A percentile compares a stretch with the other conserved stretches of the same genome.
Evolutionary conservation across 2,888 invertebrate species (phyloP).

Genomic region (Tetheella fluctuosa): DNA sequence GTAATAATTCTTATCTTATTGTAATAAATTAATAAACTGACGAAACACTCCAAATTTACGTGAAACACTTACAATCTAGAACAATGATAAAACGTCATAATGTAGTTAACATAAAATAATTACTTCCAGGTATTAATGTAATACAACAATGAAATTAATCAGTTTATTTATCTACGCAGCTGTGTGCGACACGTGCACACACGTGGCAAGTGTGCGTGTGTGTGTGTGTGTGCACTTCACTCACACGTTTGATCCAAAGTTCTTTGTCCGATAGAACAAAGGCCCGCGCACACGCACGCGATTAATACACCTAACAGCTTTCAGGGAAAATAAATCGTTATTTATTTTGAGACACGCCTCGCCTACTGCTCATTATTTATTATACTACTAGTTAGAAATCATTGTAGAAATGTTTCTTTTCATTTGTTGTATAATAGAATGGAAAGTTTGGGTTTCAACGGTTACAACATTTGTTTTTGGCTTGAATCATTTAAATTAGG

Average conservation of each 20-base stretch:
- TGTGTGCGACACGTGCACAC: background rate
- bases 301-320: conserved; percentile 10
- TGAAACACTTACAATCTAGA: background rate
- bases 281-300: conserved; percentile 30
- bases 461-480: background rate
- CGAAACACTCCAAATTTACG: background rate
- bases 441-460: background rate
- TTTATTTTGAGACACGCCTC: conserved; percentile 15
- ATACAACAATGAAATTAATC: conserved; percentile 3
- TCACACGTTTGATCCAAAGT: conserved; percentile 19
- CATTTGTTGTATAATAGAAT: background rate
- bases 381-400: conserved; percentile 5
- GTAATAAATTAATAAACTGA: background rate
- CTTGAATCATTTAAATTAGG: too few species aligned
- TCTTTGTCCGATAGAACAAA: conserved; percentile 51
- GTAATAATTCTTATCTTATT: too few species aligned
- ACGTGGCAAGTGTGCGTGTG: background rate
- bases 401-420: conserved; percentile 29
- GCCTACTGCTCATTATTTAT: conserved; percentile 13
- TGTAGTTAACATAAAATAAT: background rate
- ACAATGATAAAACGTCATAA: background rate
- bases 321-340: conserved; percentile 12
- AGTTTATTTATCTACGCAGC: background rate
- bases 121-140: background rate
- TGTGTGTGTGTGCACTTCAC: conserved; percentile 18